Evolutionary conservation across 2,888 invertebrate genomes (phyloP).

Genomic region (Zaprionus bogoriensis): DNA sequence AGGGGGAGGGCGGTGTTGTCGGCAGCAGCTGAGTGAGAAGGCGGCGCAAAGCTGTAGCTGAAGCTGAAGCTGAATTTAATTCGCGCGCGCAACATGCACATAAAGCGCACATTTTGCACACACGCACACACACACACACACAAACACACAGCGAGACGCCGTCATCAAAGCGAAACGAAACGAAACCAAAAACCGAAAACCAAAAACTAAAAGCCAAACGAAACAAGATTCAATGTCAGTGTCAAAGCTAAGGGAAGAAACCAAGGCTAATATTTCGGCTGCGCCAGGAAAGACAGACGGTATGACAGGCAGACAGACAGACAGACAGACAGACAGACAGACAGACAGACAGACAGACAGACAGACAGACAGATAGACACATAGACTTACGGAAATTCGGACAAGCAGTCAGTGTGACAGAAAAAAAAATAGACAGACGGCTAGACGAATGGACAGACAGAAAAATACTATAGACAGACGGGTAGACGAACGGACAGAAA

Average conservation of each 20-base stretch:
- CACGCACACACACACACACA: slow-evolving; percentile 8
- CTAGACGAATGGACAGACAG: too few relatives aligned
- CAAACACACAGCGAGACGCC: slow-evolving; percentile 17
- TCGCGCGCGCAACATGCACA: slow-evolving; percentile 34
- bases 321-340: not conserved
- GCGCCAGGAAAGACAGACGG: not conserved
- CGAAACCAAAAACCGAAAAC: slow-evolving; percentile 25
- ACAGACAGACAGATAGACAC: too few relatives aligned
- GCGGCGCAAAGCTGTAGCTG: not conserved
- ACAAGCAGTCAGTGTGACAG: too few relatives aligned
- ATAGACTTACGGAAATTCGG: too few relatives aligned
- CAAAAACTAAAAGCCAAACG: slow-evolving; percentile 15
- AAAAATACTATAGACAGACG: too few relatives aligned
- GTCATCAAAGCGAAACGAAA: slow-evolving; percentile 52
- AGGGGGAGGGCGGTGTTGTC: not conserved
- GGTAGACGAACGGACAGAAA: too few relatives aligned
- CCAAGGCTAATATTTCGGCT: slow-evolving; percentile 19
- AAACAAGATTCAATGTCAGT: slow-evolving; percentile 58
- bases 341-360: too few relatives aligned
- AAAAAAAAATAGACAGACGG: not conserved
- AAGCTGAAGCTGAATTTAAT: slow-evolving; percentile 34
- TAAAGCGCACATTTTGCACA: too few relatives aligned
- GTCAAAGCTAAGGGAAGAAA: slow-evolving; percentile 35
- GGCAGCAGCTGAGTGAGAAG: not conserved
- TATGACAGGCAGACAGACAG: not conserved